Percentiles rank a stretch among this genome's conserved stretches.
Evolutionary conservation across 2,797 vertebrate species (phyloP).

Genomic region (Acanthornis magna): DNA sequence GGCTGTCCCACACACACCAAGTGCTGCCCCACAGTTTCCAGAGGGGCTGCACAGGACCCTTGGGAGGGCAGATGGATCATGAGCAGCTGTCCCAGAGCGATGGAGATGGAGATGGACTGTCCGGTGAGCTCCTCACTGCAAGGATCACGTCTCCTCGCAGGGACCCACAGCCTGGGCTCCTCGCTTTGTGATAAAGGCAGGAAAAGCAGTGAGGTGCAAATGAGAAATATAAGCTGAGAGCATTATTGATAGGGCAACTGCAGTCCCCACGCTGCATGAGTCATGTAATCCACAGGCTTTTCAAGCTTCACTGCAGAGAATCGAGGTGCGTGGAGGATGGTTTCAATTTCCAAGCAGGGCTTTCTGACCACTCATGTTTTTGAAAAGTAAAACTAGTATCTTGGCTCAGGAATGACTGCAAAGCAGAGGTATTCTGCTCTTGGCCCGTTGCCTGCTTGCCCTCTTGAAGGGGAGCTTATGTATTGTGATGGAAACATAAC

Average conservation of each 20-base stretch:
- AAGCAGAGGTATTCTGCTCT: conserved; percentile 35
- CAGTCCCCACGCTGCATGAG: not conserved
- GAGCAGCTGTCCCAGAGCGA: not conserved
- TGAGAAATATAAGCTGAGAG: conserved; percentile 7
- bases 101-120: not conserved
- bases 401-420: conserved; percentile 50
- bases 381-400: conserved; percentile 66
- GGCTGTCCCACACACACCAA: not conserved
- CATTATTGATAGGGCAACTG: not conserved
- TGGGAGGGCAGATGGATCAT: not conserved
- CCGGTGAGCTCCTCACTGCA: not conserved
- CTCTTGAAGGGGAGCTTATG: conserved; percentile 35
- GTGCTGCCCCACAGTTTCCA: not conserved
- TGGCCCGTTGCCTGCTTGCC: conserved; percentile 53
- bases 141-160: not conserved
- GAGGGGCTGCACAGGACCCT: not conserved
- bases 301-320: not conserved
- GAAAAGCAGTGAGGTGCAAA: not conserved
- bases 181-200: not conserved
- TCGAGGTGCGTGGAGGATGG: conserved; percentile 50
- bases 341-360: conserved; percentile 68
- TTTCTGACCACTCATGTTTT: conserved; percentile 69
- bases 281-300: not conserved
- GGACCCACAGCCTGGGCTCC: not conserved
- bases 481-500: conserved; percentile 54